phyloP scores from a whole-genome alignment of 2,797 vertebrate genomes.

The Sebastiscus albofasciatus region DNA sequence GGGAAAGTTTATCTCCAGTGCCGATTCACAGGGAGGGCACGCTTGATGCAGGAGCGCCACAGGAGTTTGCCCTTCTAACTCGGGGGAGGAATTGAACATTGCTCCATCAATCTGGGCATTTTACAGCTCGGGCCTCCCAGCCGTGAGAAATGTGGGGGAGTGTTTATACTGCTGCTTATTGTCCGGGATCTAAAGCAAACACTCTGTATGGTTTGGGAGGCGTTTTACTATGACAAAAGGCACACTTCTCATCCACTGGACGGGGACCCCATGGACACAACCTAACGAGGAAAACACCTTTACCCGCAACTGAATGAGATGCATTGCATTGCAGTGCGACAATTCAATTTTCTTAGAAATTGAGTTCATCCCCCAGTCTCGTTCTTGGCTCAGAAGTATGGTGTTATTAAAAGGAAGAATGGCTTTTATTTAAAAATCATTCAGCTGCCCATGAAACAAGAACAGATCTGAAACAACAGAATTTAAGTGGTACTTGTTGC shows the following conservation, averaged over 20 bases:
- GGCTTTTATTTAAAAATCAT: slow-evolving; percentile 25
- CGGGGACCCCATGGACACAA: slow-evolving; percentile 13
- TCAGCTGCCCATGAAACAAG: not conserved
- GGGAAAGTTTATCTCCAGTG: slow-evolving; percentile 77
- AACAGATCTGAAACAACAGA: not conserved
- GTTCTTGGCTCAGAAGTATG: slow-evolving; percentile 1
- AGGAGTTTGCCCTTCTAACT: slow-evolving; percentile 81
- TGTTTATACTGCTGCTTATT: slow-evolving; percentile 78
- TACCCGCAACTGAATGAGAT: slow-evolving; percentile 11
- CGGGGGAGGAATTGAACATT: slow-evolving; percentile 78
- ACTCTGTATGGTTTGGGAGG: slow-evolving; percentile 39
- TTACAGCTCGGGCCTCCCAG: slow-evolving; percentile 76
- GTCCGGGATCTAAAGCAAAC: slow-evolving; percentile 68
- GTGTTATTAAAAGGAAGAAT: slow-evolving; percentile 18
- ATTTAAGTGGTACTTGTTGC: slow-evolving; percentile 10
- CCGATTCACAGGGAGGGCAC: slow-evolving; percentile 76
- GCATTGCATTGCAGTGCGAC: not conserved
- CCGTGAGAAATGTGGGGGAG: slow-evolving; percentile 82
- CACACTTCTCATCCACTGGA: slow-evolving; percentile 20
- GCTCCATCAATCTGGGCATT: slow-evolving; percentile 83
- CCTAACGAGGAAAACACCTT: slow-evolving; percentile 31
- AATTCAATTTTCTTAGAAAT: slow-evolving; percentile 18
- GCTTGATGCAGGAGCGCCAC: slow-evolving; percentile 66
- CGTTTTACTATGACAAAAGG: slow-evolving; percentile 11
- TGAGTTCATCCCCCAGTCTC: not conserved